phyloP scores from a whole-genome alignment of 2,888 invertebrate species.

The Stratiomys singularior region DNA sequence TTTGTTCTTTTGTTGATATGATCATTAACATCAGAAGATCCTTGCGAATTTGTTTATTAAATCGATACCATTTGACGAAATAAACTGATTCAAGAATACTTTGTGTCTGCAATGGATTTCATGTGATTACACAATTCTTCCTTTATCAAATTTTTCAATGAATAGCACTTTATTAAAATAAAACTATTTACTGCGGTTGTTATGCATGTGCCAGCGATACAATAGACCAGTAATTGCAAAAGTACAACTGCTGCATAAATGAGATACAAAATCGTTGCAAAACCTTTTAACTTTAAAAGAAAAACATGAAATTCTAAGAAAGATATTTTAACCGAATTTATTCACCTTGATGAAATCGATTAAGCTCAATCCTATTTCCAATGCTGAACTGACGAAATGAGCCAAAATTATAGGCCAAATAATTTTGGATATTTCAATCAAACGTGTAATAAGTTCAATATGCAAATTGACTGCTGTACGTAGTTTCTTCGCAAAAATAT shows the following conservation, averaged over 20 bases:
- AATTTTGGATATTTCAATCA: background rate
- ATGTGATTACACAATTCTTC: background rate
- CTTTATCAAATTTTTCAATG: background rate
- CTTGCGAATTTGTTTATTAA: slow-evolving; percentile 8
- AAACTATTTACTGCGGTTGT: background rate
- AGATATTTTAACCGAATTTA: background rate
- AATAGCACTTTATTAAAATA: background rate
- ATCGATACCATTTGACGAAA: slow-evolving; percentile 30
- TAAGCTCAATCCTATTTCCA: slow-evolving; percentile 61
- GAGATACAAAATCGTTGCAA: slow-evolving; percentile 18
- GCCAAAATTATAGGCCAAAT: slow-evolving; percentile 58
- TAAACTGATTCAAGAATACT: slow-evolving; percentile 16
- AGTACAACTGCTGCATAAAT: slow-evolving; percentile 18
- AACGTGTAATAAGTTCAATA: slow-evolving; percentile 13
- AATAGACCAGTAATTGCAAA: slow-evolving; percentile 20
- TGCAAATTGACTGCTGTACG: background rate
- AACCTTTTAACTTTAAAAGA: slow-evolving; percentile 26
- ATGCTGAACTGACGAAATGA: slow-evolving; percentile 63
- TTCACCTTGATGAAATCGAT: slow-evolving; percentile 63
- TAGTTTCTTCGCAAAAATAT: background rate
- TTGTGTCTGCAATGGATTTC: slow-evolving; percentile 10
- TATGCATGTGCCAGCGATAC: slow-evolving; percentile 20
- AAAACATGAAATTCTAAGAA: background rate
- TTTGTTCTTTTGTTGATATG: slow-evolving; percentile 8
- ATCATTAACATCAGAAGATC: slow-evolving; percentile 22